Evolutionary conservation across 2,113 vertebrate species (phyloP).

Genomic region (Butorides virescens): DNA sequence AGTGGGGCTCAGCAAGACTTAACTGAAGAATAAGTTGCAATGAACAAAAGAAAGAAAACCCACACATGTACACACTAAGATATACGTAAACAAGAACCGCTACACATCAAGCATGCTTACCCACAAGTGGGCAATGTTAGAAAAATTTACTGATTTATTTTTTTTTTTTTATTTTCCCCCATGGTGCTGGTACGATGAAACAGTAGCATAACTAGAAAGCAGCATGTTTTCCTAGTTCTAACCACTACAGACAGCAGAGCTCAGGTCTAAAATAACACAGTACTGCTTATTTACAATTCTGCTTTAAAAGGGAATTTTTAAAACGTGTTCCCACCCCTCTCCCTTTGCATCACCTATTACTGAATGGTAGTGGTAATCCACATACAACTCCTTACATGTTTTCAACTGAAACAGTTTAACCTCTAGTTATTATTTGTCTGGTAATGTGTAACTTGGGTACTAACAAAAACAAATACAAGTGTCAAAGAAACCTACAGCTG

Average conservation of each 20-base stretch:
- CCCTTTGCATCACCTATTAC: slow-evolving; percentile 45
- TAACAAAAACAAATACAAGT: neutral
- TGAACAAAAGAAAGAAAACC: slow-evolving; percentile 57
- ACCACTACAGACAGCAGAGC: slow-evolving; percentile 64
- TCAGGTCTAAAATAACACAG: slow-evolving; percentile 65
- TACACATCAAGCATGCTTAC: slow-evolving; percentile 71
- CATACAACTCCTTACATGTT: slow-evolving; percentile 43
- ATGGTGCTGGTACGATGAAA: slow-evolving; percentile 70
- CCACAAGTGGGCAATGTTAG: slow-evolving; percentile 45
- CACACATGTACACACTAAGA: slow-evolving; percentile 54
- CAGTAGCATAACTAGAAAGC: slow-evolving; percentile 70
- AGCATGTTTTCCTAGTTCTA: slow-evolving; percentile 70
- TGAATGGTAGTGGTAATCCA: slow-evolving; percentile 51
- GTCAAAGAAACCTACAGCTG: slow-evolving; percentile 20
- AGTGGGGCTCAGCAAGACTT: slow-evolving; percentile 72
- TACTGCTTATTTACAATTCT: slow-evolving; percentile 74
- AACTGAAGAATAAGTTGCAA: slow-evolving; percentile 48
- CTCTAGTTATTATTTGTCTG: slow-evolving; percentile 37
- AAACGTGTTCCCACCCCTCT: slow-evolving; percentile 62
- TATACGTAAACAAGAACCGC: slow-evolving; percentile 59
- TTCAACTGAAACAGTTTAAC: slow-evolving; percentile 60
- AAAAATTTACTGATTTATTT: slow-evolving; percentile 37
- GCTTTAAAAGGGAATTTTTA: slow-evolving; percentile 62
- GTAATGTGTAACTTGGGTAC: neutral
- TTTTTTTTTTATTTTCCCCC: neutral